A percentile compares a stretch with the other conserved stretches of the same genome.
phyloP scores from a whole-genome alignment of 2,888 invertebrate species.

The Thyatira batis region DNA sequence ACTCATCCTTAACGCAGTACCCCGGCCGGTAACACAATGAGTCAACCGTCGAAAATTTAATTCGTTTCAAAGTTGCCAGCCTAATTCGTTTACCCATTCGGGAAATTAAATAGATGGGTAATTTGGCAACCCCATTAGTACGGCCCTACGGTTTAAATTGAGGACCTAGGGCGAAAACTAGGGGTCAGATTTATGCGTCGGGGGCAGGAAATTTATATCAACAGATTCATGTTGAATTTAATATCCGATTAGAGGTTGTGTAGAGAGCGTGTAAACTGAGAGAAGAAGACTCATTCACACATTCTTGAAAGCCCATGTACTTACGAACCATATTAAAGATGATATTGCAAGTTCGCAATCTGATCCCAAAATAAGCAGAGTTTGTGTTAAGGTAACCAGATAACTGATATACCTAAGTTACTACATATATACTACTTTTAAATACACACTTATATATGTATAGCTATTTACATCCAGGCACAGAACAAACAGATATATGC shows the following conservation, averaged over 20 bases:
- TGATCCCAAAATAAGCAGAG: too few relatives aligned
- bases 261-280: not conserved
- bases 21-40: conserved; percentile 42
- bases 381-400: too few relatives aligned
- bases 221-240: conserved; percentile 28
- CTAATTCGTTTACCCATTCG: conserved; percentile 80
- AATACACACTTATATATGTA: too few relatives aligned
- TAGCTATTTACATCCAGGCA: too few relatives aligned
- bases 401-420: too few relatives aligned
- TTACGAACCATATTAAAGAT: too few relatives aligned
- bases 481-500: too few relatives aligned
- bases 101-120: conserved; percentile 81
- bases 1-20: not conserved
- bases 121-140: conserved; percentile 77
- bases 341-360: too few relatives aligned
- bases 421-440: too few relatives aligned
- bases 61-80: conserved; percentile 77
- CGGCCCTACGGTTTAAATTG: conserved; percentile 49
- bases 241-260: conserved; percentile 14
- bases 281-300: too few relatives aligned
- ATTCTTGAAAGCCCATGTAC: too few relatives aligned
- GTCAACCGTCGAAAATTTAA: conserved; percentile 75
- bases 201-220: conserved; percentile 54
- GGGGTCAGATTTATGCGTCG: conserved; percentile 64
- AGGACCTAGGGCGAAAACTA: conserved; percentile 58